Conservation (phyloP, 2,113 vertebrate species). For the Sialia sialis region DNA sequence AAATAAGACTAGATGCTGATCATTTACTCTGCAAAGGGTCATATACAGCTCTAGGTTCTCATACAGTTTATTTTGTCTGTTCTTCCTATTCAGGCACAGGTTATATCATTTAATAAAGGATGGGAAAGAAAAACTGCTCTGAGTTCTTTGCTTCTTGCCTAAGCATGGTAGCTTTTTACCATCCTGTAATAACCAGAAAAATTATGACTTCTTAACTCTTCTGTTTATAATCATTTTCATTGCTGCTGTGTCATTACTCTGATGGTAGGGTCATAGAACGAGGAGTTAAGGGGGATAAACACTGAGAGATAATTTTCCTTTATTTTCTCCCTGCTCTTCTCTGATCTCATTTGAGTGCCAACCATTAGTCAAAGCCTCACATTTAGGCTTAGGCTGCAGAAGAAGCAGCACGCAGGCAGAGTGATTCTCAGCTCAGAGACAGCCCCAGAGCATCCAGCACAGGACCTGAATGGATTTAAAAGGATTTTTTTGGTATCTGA, state of each 20-base stretch:
- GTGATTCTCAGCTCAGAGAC: not conserved
- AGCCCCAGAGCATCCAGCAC: not conserved
- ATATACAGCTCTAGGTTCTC: not conserved
- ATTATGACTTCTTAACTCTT: not conserved
- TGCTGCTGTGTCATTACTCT: not conserved
- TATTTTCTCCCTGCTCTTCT: not conserved
- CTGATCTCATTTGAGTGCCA: not conserved
- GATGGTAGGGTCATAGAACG: not conserved
- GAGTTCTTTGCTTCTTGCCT: not conserved
- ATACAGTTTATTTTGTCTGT: not conserved
- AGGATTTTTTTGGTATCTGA: not conserved
- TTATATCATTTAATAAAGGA: not conserved
- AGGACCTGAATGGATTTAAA: not conserved
- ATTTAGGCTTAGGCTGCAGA: not conserved
- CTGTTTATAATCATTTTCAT: not conserved
- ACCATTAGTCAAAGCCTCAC: not conserved
- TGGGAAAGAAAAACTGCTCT: not conserved
- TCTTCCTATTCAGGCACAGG: not conserved
- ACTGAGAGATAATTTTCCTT: not conserved
- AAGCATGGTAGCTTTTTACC: not conserved
- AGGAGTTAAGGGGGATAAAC: not conserved
- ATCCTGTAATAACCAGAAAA: not conserved
- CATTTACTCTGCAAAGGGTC: not conserved
- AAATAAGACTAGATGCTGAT: not conserved
- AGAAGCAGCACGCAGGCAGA: not conserved